Conservation (phyloP, 2,888 invertebrate genomes). For the Carcina quercana region DNA sequence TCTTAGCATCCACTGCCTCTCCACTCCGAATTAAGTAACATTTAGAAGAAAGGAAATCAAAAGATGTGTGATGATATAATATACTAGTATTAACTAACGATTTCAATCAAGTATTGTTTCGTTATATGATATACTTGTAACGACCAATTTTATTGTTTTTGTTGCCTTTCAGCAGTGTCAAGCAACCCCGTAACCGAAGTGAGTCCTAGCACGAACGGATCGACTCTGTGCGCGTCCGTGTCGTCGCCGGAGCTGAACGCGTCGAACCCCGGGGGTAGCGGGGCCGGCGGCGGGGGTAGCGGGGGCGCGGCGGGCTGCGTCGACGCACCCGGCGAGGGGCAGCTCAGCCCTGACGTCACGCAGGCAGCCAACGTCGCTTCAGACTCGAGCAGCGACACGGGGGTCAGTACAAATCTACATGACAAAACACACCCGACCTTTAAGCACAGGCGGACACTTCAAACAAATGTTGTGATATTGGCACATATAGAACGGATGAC, state of each 20-base stretch:
- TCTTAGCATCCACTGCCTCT: no score
- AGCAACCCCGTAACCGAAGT: slow-evolving; percentile 43
- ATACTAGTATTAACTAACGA: no score
- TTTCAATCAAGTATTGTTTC: no score
- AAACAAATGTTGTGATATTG: no score
- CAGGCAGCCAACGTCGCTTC: slow-evolving; percentile 30
- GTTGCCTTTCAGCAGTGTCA: slow-evolving; percentile 43
- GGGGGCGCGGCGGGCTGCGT: slow-evolving; percentile 1
- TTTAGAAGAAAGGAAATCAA: no score
- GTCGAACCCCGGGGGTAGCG: slow-evolving; percentile 16
- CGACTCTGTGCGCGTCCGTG: slow-evolving; percentile 48
- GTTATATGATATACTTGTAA: no score
- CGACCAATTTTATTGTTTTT: no score
- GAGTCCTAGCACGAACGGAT: slow-evolving; percentile 22
- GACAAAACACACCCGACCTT: no score
- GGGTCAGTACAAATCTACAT: slow-evolving; percentile 36
- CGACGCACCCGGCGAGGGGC: slow-evolving; percentile 14
- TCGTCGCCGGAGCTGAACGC: slow-evolving; percentile 65
- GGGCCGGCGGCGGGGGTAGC: slow-evolving; percentile 13
- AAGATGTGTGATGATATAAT: no score
- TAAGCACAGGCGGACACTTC: no score
- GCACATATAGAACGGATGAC: no score
- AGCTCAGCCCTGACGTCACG: slow-evolving; percentile 16
- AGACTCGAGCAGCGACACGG: slow-evolving; percentile 62
- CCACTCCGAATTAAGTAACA: no score